Percentiles rank a stretch among this genome's conserved stretches.
These are phyloP conservation scores for Lasioglossum baleicum DNA, from an alignment of 1,140 invertebrate genomes.

Conservation along the genomic window DNA sequence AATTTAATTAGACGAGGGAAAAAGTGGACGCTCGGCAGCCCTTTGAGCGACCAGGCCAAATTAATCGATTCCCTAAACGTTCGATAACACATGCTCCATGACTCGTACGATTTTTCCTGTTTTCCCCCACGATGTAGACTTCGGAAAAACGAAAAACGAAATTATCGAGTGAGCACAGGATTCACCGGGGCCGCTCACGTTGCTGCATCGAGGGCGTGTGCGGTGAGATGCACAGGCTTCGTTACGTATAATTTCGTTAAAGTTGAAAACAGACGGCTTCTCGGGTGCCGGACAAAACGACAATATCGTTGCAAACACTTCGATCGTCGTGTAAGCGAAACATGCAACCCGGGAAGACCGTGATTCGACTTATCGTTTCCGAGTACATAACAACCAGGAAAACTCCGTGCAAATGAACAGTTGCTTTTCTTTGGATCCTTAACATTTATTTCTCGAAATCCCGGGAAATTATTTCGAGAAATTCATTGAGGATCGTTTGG, in stretches of 20 bases:
- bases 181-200: neutral
- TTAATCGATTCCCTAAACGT: neutral
- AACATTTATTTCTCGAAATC: no score
- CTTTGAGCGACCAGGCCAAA: neutral
- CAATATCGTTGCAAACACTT: neutral
- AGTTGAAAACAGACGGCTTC: conserved; percentile 13
- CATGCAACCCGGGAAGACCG: neutral
- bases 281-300: neutral
- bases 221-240: conserved; percentile 4
- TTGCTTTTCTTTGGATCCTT: no score
- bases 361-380: no score
- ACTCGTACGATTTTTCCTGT: no score
- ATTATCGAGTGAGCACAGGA: neutral
- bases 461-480: no score
- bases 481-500: no score
- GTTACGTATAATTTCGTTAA: conserved; percentile 36
- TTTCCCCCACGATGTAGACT: no score
- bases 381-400: no score
- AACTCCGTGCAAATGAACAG: no score
- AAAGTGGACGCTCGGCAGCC: neutral
- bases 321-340: neutral
- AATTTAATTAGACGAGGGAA: conserved; percentile 16
- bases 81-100: neutral
- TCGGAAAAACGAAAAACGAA: conserved; percentile 22
- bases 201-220: neutral